Evolutionary conservation across 2,888 invertebrate species (phyloP), one percentile per base, ranked within the genome.

Genomic region (Heliconius erato): DNA sequence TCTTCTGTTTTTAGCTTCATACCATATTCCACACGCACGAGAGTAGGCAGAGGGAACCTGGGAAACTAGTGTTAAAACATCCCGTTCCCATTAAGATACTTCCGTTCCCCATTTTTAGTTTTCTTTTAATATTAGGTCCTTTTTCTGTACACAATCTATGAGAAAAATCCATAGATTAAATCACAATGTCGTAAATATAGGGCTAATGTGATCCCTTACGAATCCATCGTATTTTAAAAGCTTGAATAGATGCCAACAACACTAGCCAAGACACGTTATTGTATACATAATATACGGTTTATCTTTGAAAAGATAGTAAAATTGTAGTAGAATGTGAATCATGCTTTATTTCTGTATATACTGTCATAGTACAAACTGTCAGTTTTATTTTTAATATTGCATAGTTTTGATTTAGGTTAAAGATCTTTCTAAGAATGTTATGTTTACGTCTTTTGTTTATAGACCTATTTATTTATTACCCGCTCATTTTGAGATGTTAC

Each of bases 161-260:
- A 32, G 19, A 67, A 54, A 35, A 26, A 40, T 54, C 54, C 32
- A n/a, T 4, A 9, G 28, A 63, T 49, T 67, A 35, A 40, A 54
- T 74, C 49, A 68, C 68, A 74, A 54, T 40, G 26, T 54, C 23
- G 26, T 76, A 80, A 74, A 80, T 68, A 59, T 80, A 76, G 68
- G 35, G 35, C 67, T 68, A 76, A 68, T 40, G 44, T 59, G 28
- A 68, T 76, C 74, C 76, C 76, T 81, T 63, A 9, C 40, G 65
- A 63, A 40, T 81, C 77, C 63, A 65, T 71, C 16, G 63, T 77
- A 59, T 81, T 81, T 77, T 77, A 65, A 71, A 77, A 71, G 40
- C 16, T 81, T 81, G 81, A 77, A 77, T 16, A 11, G 4, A 71
- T 40, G 81, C 81, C 81, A 81, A 81, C 68, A 28, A 44, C 32